A percentile compares a stretch with the other conserved stretches of the same genome.
Evolutionary conservation across 2,888 invertebrate genomes (phyloP).

Genomic region (Mamestra brassicae): DNA sequence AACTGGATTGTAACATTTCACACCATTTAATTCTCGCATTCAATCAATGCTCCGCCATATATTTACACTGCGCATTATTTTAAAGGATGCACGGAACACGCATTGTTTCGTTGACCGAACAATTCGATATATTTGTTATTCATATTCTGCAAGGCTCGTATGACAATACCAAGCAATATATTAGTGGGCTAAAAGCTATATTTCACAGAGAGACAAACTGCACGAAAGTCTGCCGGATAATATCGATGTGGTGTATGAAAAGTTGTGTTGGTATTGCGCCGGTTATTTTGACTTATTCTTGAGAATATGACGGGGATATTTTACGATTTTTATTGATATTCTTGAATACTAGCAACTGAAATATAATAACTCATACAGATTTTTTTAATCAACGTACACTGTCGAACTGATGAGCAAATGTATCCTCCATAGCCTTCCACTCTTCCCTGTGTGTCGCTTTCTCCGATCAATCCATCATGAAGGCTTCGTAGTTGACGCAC

Average conservation of each 20-base stretch:
- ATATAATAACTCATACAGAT: too few relatives aligned
- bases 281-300: constrained; percentile 42
- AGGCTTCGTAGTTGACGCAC: too few relatives aligned
- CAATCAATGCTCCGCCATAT: constrained; percentile 43
- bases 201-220: constrained; percentile 59
- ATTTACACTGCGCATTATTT: constrained; percentile 40
- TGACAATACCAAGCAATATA: constrained; percentile 52
- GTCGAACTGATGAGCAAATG: too few relatives aligned
- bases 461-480: too few relatives aligned
- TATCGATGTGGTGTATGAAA: constrained; percentile 44
- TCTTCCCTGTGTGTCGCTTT: too few relatives aligned
- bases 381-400: too few relatives aligned
- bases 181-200: constrained; percentile 49
- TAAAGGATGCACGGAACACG: constrained; percentile 28
- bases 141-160: constrained; percentile 68
- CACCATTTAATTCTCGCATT: constrained; percentile 47
- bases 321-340: background rate
- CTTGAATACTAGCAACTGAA: background rate
- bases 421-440: too few relatives aligned
- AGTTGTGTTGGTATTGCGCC: constrained; percentile 31
- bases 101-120: constrained; percentile 65
- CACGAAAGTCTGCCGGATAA: constrained; percentile 50
- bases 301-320: constrained; percentile 1
- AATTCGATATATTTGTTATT: constrained; percentile 73
- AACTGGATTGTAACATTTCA: constrained; percentile 43